Evolutionary conservation across 2,797 vertebrate species (phyloP).

Genomic region (Lophotriccus pileatus): DNA sequence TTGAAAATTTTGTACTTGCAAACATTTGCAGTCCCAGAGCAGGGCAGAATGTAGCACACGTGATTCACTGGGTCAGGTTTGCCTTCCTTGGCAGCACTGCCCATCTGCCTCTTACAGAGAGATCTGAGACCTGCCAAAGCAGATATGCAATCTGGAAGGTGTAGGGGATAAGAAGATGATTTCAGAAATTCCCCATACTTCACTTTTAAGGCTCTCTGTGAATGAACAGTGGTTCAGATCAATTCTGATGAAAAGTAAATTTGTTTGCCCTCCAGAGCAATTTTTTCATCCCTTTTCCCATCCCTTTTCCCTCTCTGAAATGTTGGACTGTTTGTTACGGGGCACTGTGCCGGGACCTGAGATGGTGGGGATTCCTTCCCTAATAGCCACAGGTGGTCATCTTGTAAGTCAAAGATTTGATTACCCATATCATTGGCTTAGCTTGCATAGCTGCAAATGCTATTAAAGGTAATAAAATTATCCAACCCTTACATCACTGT

Average conservation of each 20-base stretch:
- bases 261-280: not conserved
- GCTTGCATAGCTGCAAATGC: conserved; percentile 62
- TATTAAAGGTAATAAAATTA: conserved; percentile 70
- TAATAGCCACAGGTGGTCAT: conserved; percentile 53
- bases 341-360: not conserved
- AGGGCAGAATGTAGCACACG: rapidly evolving
- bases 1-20: not conserved
- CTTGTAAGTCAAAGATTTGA: conserved; percentile 58
- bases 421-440: conserved; percentile 65
- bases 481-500: conserved; percentile 54
- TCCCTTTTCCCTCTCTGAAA: not conserved
- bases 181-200: not conserved
- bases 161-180: not conserved
- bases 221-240: not conserved
- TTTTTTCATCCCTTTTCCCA: not conserved
- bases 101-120: rapidly evolving
- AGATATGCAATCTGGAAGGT: not conserved
- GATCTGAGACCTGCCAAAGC: not conserved
- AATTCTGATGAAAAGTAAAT: not conserved
- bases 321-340: rapidly evolving
- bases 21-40: not conserved
- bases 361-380: conserved; percentile 22
- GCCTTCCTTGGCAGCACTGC: not conserved
- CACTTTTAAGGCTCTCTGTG: rapidly evolving
- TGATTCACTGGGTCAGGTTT: not conserved